A percentile compares a stretch with the other conserved stretches of the same genome.
Conservation (phyloP, 2,113 vertebrate genomes). For the Cariama cristata region DNA sequence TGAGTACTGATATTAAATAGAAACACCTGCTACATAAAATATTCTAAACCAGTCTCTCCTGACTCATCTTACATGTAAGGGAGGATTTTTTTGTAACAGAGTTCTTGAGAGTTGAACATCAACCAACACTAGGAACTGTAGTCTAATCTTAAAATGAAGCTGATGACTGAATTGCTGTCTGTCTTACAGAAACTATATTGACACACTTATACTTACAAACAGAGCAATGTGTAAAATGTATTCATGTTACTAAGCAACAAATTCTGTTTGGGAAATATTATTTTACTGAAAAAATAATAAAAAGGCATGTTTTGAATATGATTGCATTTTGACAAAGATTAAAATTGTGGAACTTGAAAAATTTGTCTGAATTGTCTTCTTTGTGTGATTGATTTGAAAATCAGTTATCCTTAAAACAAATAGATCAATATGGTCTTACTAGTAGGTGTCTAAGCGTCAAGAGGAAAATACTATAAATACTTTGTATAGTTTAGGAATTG, state of each 20-base stretch:
- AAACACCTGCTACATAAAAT: slow-evolving; percentile 48
- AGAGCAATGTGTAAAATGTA: neutral
- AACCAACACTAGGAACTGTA: neutral
- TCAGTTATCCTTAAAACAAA: neutral
- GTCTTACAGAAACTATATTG: neutral
- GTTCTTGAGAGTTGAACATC: slow-evolving; percentile 8
- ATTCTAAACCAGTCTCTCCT: neutral
- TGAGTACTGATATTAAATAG: neutral
- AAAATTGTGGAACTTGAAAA: neutral
- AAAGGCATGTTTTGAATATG: accelerated
- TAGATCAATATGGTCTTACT: neutral
- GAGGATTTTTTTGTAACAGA: neutral
- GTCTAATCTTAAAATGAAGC: neutral
- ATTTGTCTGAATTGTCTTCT: neutral
- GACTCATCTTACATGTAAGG: neutral
- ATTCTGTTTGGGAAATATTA: neutral
- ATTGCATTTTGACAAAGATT: neutral
- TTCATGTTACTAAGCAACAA: neutral
- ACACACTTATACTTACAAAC: neutral
- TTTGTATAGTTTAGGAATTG: neutral
- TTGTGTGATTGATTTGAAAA: neutral
- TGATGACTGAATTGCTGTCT: neutral
- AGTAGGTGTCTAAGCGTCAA: neutral
- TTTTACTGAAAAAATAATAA: neutral
- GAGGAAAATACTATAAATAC: neutral